Evolutionary conservation across 2,797 vertebrate species (phyloP).

Genomic region (Microctenopoma steveboyesi): DNA sequence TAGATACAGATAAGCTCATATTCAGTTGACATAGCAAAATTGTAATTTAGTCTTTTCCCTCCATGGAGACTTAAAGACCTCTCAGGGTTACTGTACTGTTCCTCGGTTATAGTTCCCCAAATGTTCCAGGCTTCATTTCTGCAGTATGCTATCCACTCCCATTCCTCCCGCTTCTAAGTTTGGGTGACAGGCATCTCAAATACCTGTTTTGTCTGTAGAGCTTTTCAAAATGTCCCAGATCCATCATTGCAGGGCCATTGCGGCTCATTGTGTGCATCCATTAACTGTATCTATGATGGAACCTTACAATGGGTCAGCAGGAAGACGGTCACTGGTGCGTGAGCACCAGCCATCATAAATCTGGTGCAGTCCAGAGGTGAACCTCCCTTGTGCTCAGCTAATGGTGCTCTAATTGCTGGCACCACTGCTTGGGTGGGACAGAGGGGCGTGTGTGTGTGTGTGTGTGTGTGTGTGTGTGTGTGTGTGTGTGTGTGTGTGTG

Average conservation of each 20-base stretch:
- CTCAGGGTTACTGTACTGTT: slow-evolving; percentile 45
- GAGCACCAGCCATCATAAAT: slow-evolving; percentile 77
- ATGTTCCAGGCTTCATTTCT: slow-evolving; percentile 56
- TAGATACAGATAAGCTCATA: slow-evolving; percentile 25
- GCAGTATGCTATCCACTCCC: slow-evolving; percentile 27
- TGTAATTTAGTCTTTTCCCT: slow-evolving; percentile 61
- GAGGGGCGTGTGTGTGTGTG: slow-evolving; percentile 12
- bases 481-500: slow-evolving; percentile 4
- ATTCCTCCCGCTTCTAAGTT: slow-evolving; percentile 49
- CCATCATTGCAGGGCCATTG: slow-evolving; percentile 70
- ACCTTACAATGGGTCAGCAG: slow-evolving; percentile 71
- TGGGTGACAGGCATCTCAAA: slow-evolving; percentile 61
- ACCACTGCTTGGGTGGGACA: slow-evolving; percentile 68
- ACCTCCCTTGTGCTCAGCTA: slow-evolving; percentile 73
- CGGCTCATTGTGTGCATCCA: slow-evolving; percentile 75
- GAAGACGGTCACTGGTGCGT: slow-evolving; percentile 77
- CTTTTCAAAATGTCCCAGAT: slow-evolving; percentile 75
- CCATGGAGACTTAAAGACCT: slow-evolving; percentile 66
- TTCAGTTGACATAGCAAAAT: slow-evolving; percentile 48
- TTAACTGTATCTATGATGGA: slow-evolving; percentile 76
- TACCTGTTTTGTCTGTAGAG: slow-evolving; percentile 68
- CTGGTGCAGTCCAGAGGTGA: slow-evolving; percentile 66
- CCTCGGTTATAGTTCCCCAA: slow-evolving; percentile 66
- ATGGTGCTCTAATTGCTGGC: slow-evolving; percentile 72
- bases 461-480: slow-evolving; percentile 10